Evolutionary conservation across 2,113 vertebrate genomes (phyloP).

Genomic region (Trogon surrucura): DNA sequence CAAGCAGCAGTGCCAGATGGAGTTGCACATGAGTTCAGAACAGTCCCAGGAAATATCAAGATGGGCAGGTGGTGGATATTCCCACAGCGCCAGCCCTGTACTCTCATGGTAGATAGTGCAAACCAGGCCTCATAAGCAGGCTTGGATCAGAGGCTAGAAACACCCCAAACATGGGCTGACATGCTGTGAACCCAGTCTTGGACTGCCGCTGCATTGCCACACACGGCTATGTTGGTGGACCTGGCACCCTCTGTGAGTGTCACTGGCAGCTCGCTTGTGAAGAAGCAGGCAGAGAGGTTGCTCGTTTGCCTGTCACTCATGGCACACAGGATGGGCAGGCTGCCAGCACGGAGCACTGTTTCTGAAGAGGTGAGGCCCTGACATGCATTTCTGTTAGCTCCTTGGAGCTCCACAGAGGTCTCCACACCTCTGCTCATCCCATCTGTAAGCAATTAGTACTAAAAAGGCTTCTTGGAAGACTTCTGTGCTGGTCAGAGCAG

Average conservation of each 20-base stretch:
- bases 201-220: not conserved
- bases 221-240: rapidly evolving
- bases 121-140: not conserved
- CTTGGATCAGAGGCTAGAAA: not conserved
- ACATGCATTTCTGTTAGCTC: not conserved
- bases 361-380: not conserved
- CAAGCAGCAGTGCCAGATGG: not conserved
- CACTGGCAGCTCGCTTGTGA: not conserved
- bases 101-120: not conserved
- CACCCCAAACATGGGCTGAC: not conserved
- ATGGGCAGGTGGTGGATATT: not conserved
- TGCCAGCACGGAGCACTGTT: not conserved
- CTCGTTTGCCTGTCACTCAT: rapidly evolving
- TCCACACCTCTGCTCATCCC: not conserved
- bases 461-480: not conserved
- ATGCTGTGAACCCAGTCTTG: not conserved
- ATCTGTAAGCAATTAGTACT: not conserved
- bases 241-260: not conserved
- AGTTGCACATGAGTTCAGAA: not conserved
- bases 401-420: not conserved
- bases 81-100: not conserved
- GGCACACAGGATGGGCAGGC: not conserved
- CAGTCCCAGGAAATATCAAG: not conserved
- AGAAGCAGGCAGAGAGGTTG: not conserved
- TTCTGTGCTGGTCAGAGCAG: not conserved